Base-by-base conservation (phyloP, 35 echinoderm and acorn worm genomes). In the Apostichopus japonicus region DNA sequence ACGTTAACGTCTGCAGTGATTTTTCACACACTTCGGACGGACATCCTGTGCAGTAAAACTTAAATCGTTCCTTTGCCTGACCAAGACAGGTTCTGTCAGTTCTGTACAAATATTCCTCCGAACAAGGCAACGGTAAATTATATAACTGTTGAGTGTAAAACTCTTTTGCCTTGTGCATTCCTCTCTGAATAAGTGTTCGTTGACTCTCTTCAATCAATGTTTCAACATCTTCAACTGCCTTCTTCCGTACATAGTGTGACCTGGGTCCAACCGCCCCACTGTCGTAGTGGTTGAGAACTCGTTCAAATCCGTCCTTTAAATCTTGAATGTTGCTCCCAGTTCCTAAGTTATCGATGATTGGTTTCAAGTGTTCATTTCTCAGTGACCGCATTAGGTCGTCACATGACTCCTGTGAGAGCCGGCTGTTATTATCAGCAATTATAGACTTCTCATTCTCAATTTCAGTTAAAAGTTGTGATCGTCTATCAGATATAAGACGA, bases 341-440 rank as follows among this genome's bases (percentile, higher is more conserved):
- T 72, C 61, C 23, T 6, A 89, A 63, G 53, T 67, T 0, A 72
- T 73, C 61, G 6, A 27, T 1, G 19, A 89, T 16, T 72, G 86
- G 59, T 23, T 89, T 24, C 6, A 89, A 11, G 23, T 33, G 62
- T 54, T 89, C n/a, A 19, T 27, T 54, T 23, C 44, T 11, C 2
- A 89, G 86, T 19, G 57, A 65, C 9, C 7, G 13, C 59, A 89
- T 73, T 33, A 89, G 8, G 4, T 89, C 53, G 25, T 89, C 63
- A 89, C 86, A 89, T 27, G 8, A n/a, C 33, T 75, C 23, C 1
- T 72, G 8, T 62, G 86, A 89, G 22, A 22, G 51, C 5, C 62
- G 10, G 21, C 16, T 22, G 51, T 89, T 89, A 19, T 89, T 89
- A 24, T 72, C 23, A 25, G 52, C 5, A 53, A 89, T 2, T 19